Base-by-base conservation (phyloP, 92 coral and sea anemone species). In the Epizoanthus ramosus region DNA sequence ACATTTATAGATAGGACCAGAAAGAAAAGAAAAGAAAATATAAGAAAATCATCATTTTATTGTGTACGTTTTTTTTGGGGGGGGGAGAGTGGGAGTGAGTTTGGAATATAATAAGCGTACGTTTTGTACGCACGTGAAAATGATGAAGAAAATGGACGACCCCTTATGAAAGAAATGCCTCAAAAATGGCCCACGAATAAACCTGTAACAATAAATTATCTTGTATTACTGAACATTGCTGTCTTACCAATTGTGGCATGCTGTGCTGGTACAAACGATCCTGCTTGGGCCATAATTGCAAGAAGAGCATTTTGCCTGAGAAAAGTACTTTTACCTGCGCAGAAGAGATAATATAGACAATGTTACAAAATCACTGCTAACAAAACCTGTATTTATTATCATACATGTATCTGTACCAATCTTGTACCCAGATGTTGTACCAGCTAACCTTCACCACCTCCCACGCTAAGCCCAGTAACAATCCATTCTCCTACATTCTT, bases 261-360 rank as follows among this genome's bases (percentile, higher is more conserved):
- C 70, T 91, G 92, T 1, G 97, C 97, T 8, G 97, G 94, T 43
- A 93, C 88, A 64, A 83, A 93, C 5, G 97, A 93, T 2, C 97
- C 97, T 2, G 94, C 94, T 68, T 93, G 97, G 1, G 92, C 91
- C 35, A 93, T 90, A 65, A 93, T 93, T 64, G 91, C 92, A 24
- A 93, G 66, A 19, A 93, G 80, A 47, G 97, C 97, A 71, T 91
- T 93, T 68, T 93, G 97, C 68, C 97, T 85, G 57, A 93, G 89
- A 82, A 93, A 93, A 50, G 97, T 93, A 53, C 97, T 93, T 80
- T 93, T 93, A 14, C 97, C 97, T 93, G 18, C 13, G 43, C n/a
- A 57, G 18, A 56, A 39, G 50, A 68, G 15, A 1, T 7, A 74
- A 41, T 15, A 71, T 14, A 2, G 24, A 35, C 5, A 10, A 68